phyloP scores from a whole-genome alignment of 2,888 invertebrate species.

The Flabesymbios commensalis region DNA sequence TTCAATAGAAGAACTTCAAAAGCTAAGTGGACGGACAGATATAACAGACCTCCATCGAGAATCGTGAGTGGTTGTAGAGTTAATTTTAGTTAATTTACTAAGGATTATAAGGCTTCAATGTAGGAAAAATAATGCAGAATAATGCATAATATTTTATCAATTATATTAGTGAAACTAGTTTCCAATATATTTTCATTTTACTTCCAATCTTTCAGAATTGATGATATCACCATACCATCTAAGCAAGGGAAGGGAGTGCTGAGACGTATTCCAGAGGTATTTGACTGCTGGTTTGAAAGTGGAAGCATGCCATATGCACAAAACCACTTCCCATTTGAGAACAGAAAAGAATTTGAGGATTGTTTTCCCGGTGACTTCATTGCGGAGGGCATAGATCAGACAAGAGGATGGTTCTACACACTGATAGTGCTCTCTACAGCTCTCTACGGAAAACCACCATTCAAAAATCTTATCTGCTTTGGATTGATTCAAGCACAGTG shows the following conservation, averaged over 20 bases:
- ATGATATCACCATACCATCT: slow-evolving; percentile 91
- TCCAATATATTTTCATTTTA: background rate
- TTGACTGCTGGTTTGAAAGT: slow-evolving; percentile 99
- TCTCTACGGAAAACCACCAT: slow-evolving; percentile 93
- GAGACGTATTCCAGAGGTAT: slow-evolving; percentile 87
- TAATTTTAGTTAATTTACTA: background rate
- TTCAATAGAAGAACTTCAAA: slow-evolving; percentile 86
- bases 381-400: slow-evolving; percentile 99
- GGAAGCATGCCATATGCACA: slow-evolving; percentile 93
- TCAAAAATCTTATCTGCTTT: slow-evolving; percentile 95
- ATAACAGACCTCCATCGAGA: slow-evolving; percentile 93
- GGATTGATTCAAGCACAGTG: slow-evolving; percentile 86
- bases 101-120: background rate
- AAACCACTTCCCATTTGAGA: slow-evolving; percentile 86
- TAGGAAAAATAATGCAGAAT: too few species aligned
- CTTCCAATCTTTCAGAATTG: slow-evolving; percentile 68
- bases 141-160: background rate
- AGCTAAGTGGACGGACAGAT: slow-evolving; percentile 75
- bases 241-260: slow-evolving; percentile 81
- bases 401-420: slow-evolving; percentile 79
- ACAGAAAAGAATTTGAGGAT: slow-evolving; percentile 68
- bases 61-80: slow-evolving; percentile 62
- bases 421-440: slow-evolving; percentile 86
- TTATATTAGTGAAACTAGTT: too few species aligned
- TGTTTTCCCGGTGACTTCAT: slow-evolving; percentile 98